phyloP scores from a whole-genome alignment of 2,113 vertebrate genomes.

The Sorex fumeus region DNA sequence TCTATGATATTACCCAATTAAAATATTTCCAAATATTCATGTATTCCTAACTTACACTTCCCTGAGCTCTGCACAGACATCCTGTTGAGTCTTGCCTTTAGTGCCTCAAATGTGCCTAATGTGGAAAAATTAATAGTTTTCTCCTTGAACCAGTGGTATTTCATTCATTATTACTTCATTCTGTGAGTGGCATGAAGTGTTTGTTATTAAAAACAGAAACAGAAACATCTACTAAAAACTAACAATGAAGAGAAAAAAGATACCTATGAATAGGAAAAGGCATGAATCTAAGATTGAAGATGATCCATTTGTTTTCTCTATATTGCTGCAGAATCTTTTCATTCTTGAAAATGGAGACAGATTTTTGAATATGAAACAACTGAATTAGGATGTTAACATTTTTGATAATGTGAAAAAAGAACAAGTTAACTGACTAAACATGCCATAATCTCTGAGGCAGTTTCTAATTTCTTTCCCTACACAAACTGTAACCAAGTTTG shows the following conservation, averaged over 20 bases:
- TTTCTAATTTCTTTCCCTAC: slow-evolving; percentile 79
- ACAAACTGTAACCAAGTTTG: slow-evolving; percentile 60
- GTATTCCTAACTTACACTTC: no score
- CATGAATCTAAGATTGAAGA: background rate
- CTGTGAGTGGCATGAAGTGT: no score
- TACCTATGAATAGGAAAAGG: background rate
- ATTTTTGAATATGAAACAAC: slow-evolving; percentile 51
- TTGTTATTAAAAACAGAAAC: no score
- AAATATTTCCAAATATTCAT: no score
- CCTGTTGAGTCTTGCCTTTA: no score
- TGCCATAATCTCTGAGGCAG: slow-evolving; percentile 66
- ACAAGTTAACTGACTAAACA: slow-evolving; percentile 62
- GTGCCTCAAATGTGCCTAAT: no score
- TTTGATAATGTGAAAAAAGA: slow-evolving; percentile 60
- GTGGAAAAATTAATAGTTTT: no score
- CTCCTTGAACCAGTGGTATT: no score
- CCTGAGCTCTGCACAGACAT: no score
- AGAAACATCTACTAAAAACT: slow-evolving; percentile 44
- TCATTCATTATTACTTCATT: no score
- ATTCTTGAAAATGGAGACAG: slow-evolving; percentile 7
- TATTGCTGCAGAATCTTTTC: slow-evolving; percentile 6
- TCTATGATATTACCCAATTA: no score
- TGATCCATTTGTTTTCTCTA: background rate
- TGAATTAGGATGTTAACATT: slow-evolving; percentile 59
- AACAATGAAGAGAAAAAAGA: background rate